phyloP scores from a whole-genome alignment of 2,888 invertebrate species.

The Campopleginae sp. region DNA sequence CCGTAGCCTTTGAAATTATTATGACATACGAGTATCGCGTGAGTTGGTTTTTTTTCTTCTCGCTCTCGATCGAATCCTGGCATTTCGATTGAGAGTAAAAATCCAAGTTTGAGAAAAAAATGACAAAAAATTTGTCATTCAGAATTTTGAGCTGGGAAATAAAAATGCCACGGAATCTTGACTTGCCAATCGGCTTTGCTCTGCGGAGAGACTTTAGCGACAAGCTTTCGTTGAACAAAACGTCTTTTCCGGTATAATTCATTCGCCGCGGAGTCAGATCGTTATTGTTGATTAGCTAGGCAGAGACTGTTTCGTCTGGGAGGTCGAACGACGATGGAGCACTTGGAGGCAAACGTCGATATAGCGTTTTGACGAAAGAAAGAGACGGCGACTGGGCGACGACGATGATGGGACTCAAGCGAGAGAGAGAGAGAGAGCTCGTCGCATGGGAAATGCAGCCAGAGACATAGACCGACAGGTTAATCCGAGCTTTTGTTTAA shows the following conservation, averaged over 20 bases:
- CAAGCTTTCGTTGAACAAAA: too few species aligned
- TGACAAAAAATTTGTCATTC: too few species aligned
- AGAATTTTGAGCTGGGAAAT: too few species aligned
- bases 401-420: neutral
- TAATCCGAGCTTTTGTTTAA: conserved; percentile 70
- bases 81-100: neutral
- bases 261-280: neutral
- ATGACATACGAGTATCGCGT: neutral
- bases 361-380: neutral
- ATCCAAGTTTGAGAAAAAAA: neutral
- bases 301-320: neutral
- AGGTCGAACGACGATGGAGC: neutral
- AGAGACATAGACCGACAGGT: conserved; percentile 67
- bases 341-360: neutral
- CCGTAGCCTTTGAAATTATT: neutral
- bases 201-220: too few species aligned
- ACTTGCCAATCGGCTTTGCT: too few species aligned
- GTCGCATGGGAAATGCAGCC: conserved; percentile 36
- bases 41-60: too few species aligned
- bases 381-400: neutral
- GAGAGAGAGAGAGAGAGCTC: conserved; percentile 44
- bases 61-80: neutral
- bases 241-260: too few species aligned
- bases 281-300: neutral
- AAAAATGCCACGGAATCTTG: too few species aligned